phyloP scores from a whole-genome alignment of 2,113 vertebrate species.

The Aplodontia rufa region DNA sequence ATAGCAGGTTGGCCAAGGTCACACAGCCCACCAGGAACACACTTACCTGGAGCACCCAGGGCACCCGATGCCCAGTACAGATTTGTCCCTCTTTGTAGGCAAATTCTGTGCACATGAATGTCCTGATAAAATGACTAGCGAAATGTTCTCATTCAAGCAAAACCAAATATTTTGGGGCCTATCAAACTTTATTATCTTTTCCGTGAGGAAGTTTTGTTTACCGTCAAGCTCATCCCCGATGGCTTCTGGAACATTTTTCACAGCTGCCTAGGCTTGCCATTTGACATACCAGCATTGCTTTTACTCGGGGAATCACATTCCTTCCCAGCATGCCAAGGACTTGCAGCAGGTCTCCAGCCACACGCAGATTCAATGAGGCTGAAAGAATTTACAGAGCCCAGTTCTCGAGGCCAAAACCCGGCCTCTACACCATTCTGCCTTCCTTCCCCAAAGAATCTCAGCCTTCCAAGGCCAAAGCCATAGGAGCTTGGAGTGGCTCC shows the following conservation, averaged over 20 bases:
- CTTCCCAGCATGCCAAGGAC: neutral
- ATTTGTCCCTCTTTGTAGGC: neutral
- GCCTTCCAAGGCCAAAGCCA: neutral
- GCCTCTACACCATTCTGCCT: neutral
- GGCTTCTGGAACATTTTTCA: neutral
- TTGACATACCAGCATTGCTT: neutral
- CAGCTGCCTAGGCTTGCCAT: neutral
- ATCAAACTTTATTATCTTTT: neutral
- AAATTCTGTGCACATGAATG: neutral
- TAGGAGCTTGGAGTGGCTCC: neutral
- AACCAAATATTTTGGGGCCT: neutral
- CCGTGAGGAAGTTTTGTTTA: neutral
- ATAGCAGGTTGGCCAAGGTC: neutral
- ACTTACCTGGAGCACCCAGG: too few species aligned
- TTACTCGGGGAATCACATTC: neutral
- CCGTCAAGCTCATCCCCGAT: fast-evolving
- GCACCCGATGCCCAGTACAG: neutral
- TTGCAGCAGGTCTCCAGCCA: neutral
- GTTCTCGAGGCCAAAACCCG: neutral
- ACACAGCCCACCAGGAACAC: neutral
- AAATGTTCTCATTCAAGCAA: neutral
- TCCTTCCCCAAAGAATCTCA: neutral
- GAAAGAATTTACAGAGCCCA: neutral
- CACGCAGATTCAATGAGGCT: neutral
- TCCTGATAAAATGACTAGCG: neutral